These are phyloP conservation scores for Chrysolina haemoptera DNA, from an alignment of 2,888 invertebrate genomes.

Conservation along the genomic window DNA sequence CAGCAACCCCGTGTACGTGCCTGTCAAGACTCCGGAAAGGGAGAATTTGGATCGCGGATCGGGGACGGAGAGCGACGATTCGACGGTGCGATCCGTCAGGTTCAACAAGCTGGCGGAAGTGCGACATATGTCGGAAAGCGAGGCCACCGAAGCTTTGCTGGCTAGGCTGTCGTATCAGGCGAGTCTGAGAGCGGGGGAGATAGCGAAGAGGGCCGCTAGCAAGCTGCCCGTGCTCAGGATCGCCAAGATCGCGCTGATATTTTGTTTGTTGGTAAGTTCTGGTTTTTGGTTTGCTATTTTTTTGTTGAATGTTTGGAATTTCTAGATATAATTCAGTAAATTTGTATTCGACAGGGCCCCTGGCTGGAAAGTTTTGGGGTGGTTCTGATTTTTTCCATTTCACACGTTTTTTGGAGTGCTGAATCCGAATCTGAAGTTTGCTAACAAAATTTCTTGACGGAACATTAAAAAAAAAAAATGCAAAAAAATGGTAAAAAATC, in stretches of 20 bases:
- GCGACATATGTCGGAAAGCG: slow-evolving; percentile 89
- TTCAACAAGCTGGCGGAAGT: slow-evolving; percentile 90
- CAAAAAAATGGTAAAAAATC: no score
- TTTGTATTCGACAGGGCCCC: no score
- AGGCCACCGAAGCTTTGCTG: slow-evolving; percentile 93
- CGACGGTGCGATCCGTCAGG: slow-evolving; percentile 80
- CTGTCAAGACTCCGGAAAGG: slow-evolving; percentile 83
- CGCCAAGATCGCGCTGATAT: slow-evolving; percentile 87
- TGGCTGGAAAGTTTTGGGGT: no score
- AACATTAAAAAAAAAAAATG: no score
- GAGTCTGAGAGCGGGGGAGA: slow-evolving; percentile 86
- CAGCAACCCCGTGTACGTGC: slow-evolving; percentile 94
- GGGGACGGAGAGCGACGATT: slow-evolving; percentile 89
- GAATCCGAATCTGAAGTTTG: no score
- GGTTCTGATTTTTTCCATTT: no score
- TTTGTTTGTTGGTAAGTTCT: slow-evolving; percentile 84
- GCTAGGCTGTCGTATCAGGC: slow-evolving; percentile 96
- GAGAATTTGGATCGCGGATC: slow-evolving; percentile 72
- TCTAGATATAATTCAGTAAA: no score
- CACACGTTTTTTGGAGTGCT: no score
- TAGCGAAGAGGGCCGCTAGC: slow-evolving; percentile 82
- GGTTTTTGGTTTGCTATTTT: background rate
- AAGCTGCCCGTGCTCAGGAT: slow-evolving; percentile 84
- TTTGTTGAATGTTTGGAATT: background rate
- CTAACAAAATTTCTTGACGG: no score